Evolutionary conservation across 1,140 invertebrate species (phyloP), one percentile per base, ranked within the genome.

Genomic region (Drepana arcuata): DNA sequence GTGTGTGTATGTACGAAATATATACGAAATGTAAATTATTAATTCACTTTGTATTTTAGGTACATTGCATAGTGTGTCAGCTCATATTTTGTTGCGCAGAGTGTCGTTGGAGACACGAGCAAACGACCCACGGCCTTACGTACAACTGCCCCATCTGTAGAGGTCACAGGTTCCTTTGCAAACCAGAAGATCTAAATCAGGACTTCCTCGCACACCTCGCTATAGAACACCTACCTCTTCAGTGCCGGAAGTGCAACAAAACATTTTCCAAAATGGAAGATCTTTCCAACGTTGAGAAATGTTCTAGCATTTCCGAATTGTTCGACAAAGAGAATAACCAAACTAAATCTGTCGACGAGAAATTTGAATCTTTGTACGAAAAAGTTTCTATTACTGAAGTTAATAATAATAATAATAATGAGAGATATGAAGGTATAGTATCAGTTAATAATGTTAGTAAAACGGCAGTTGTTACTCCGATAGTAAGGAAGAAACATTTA

Each of bases 121-220:
- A 50, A 28, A 30, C 30, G 2, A 41, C 48, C 2, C 83, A 84
- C 50, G 55, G 56, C 7, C 56, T 84, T 0, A 55, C 41, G 1
- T 84, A 62, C 46, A 71, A 84, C 16, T 84, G 83, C 32, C 61
- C 65, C 0, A 62, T 84, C 25, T 84, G 83, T 30, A 56, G 79
- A 25, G 70, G 67, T 14, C 40, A 45, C 5, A 53, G 44, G 15
- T 74, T 65, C 30, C 66, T 75, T 14, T 72, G 72, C 34, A 47
- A 45, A 18, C 68, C 68, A 0, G 44, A 68, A 34, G 32, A 61
- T 10, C 33, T 79, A 5, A 68, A 58, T 23, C 24, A 52, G 36
- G 61, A 71, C 1, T 73, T 84, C 18, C 58, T 83, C 1, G 42
- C 49, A 42, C 83, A 84, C 41, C 49, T 84, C 1, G 33, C 53